Percentiles rank a stretch among this genome's conserved stretches.
These are phyloP conservation scores for Paramormyrops kingsleyae DNA, from an alignment of 2,113 vertebrate species.

Conservation along the genomic window DNA sequence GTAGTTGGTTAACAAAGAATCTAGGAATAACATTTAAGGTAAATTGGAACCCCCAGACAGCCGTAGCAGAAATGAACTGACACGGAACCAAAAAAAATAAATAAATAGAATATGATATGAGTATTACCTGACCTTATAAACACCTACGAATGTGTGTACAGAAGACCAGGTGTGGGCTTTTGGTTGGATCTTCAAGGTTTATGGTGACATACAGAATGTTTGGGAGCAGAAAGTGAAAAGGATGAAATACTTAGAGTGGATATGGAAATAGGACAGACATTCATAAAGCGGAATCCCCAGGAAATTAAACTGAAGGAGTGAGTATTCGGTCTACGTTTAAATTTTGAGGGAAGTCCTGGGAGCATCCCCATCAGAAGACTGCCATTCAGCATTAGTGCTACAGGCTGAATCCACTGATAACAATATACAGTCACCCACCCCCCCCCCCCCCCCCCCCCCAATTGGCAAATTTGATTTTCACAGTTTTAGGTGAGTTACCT, in stretches of 20 bases:
- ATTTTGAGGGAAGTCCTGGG: not conserved
- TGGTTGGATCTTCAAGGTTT: not conserved
- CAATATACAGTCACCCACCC: not conserved
- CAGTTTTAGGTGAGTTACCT: not conserved
- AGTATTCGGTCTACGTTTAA: not conserved
- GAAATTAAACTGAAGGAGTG: not conserved
- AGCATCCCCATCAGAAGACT: not conserved
- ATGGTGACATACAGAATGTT: not conserved
- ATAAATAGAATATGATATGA: not conserved
- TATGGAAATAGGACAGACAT: not conserved
- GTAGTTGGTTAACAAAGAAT: not conserved
- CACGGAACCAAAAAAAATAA: not conserved
- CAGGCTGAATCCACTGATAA: not conserved
- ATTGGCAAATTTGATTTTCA: not conserved
- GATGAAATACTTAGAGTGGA: not conserved
- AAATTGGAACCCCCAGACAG: not conserved
- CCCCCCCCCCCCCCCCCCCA: not conserved
- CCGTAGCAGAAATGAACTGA: not conserved
- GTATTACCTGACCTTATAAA: not conserved
- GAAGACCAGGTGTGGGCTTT: not conserved
- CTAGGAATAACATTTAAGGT: not conserved
- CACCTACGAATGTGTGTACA: not conserved
- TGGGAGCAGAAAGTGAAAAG: not conserved
- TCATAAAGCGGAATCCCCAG: not conserved
- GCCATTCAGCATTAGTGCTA: not conserved